Evolutionary conservation across 2,797 vertebrate genomes (phyloP), one percentile per base, ranked within the genome.

Genomic region (Australoheros facetus): DNA sequence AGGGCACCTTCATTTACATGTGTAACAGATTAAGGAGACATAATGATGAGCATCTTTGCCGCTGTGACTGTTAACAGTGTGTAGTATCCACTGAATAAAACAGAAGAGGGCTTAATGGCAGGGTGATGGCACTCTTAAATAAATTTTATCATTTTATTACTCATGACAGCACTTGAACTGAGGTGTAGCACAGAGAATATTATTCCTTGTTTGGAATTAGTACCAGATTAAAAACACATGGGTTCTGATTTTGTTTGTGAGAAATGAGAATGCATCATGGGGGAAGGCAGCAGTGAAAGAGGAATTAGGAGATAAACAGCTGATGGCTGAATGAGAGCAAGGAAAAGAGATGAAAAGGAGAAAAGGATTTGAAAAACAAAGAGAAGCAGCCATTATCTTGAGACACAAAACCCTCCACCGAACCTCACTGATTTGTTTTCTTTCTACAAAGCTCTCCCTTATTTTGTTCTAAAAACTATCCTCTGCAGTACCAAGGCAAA

Each of bases 11-110:
- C 5, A 5, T 75, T 76, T 55, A 48, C 39, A 17, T 54, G 32
- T 34, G 57, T 1, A 37, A 30, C 74, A 80, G 51, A 76, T 84
- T 79, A 58, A 73, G 71, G 26, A 19, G 75, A 62, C 17, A n/a
- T 56, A 56, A 53, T 56, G 53, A 85, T 39, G 75, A 82, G 71
- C 10, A 17, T 75, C 69, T 72, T 37, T 0, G 34, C 28, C 37
- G 66, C 21, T 17, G 2, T 57, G 58, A 60, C 56, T 80, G 78
- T 60, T 72, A 78, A 70, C 53, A 70, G 45, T 39, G n/a, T 55
- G 10, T 21, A 21, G 34, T 71, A 39, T 56, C 77, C 19, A 62
- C 17, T 42, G 54, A 66, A 87, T 76, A 28, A 48, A 66, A 48
- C 45, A 79, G n/a, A n/a, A 53, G 34, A 56, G 28, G 56, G 64